Conservation (phyloP, 1,140 invertebrate genomes). For the Cyrtorhinus lividipennis region DNA sequence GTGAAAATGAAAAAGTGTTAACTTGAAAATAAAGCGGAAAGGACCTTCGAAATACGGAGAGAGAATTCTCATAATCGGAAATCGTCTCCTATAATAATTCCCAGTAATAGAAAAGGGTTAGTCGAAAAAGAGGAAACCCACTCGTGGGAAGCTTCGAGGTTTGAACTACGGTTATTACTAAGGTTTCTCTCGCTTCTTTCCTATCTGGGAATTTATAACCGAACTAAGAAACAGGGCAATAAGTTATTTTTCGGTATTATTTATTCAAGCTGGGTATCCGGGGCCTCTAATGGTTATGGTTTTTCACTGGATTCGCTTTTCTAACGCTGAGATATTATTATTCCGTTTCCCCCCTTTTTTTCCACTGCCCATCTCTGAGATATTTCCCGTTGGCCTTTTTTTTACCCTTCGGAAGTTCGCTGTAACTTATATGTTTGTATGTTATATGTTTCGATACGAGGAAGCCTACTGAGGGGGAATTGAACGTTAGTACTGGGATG, state of each 20-base stretch:
- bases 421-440: too few species aligned
- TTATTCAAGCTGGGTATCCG: slow-evolving; percentile 4
- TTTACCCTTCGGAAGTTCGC: too few species aligned
- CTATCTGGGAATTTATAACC: neutral
- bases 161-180: slow-evolving; percentile 1
- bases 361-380: too few species aligned
- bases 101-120: slow-evolving; percentile 8
- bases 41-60: neutral
- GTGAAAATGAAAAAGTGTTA: neutral
- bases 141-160: neutral
- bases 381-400: too few species aligned
- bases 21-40: neutral
- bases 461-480: too few species aligned
- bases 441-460: too few species aligned
- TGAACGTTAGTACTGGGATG: too few species aligned
- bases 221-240: neutral
- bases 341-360: too few species aligned
- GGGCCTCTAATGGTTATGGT: slow-evolving; percentile 7
- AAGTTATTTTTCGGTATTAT: slow-evolving; percentile 9
- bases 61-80: slow-evolving; percentile 1
- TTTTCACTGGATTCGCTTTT: slow-evolving; percentile 6
- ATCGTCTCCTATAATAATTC: neutral
- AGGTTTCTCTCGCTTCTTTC: neutral
- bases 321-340: neutral
- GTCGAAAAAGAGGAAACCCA: neutral